These are phyloP conservation scores for Lasioglossum villosulum DNA, from an alignment of 2,888 invertebrate species.

Conservation along the genomic window DNA sequence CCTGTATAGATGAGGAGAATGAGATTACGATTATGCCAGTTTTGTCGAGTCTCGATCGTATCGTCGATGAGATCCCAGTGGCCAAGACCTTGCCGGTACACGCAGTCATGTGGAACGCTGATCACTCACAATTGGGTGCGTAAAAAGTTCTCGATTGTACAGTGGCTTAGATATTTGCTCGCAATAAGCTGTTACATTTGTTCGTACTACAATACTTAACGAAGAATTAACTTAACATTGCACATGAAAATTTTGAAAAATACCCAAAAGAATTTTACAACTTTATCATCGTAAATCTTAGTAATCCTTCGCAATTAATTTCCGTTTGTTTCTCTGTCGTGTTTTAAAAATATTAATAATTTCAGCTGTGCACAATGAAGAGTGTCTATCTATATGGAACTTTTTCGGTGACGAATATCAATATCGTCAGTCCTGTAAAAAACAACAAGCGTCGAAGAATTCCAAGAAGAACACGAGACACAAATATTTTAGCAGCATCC, in stretches of 20 bases:
- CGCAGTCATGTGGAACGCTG: constrained; percentile 73
- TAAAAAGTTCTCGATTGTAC: neutral
- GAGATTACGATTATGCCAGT: constrained; percentile 69
- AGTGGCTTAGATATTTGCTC: neutral
- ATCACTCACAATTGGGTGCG: constrained; percentile 75
- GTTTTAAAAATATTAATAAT: neutral
- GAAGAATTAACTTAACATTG: neutral
- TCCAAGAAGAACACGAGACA: no score
- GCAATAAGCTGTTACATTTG: neutral
- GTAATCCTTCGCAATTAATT: neutral
- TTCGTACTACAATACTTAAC: neutral
- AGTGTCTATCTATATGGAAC: constrained; percentile 72
- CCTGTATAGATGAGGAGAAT: constrained; percentile 59
- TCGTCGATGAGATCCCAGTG: constrained; percentile 75
- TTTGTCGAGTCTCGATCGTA: constrained; percentile 72
- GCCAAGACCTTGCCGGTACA: constrained; percentile 48
- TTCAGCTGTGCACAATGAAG: constrained; percentile 67
- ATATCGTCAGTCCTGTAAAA: neutral
- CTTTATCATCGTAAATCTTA: neutral
- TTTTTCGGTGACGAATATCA: constrained; percentile 74
- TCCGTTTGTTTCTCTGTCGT: neutral
- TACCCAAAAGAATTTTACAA: neutral
- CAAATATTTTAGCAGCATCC: constrained; percentile 9
- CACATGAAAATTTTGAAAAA: neutral
- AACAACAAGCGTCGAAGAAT: neutral